A percentile compares a stretch with the other conserved stretches of the same genome.
Conservation (phyloP, 2,113 vertebrate genomes). For the Leucosticte australis region DNA sequence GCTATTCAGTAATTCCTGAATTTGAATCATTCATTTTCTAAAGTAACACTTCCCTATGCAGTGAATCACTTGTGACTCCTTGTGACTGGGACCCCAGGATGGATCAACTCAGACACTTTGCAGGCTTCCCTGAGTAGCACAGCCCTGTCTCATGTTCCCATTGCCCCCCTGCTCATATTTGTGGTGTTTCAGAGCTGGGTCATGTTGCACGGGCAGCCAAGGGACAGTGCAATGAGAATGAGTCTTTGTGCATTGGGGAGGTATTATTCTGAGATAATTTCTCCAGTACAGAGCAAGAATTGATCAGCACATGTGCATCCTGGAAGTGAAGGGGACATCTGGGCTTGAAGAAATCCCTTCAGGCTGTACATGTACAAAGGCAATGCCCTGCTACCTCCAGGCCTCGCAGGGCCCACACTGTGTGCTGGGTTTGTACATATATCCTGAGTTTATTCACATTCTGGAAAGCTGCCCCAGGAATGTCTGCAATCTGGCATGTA, state of each 20-base stretch:
- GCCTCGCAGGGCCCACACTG: background rate
- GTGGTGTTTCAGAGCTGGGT: background rate
- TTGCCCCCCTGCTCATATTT: background rate
- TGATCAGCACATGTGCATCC: background rate
- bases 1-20: background rate
- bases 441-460: background rate
- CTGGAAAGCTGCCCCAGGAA: slow-evolving; percentile 45
- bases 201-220: background rate
- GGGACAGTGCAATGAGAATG: background rate
- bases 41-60: background rate
- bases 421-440: background rate
- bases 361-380: background rate
- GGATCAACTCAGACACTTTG: background rate
- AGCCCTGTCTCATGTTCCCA: background rate
- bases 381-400: background rate
- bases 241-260: background rate
- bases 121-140: background rate
- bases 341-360: background rate
- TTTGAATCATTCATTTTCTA: background rate
- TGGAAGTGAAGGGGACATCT: background rate
- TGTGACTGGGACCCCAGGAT: background rate
- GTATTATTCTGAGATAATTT: background rate
- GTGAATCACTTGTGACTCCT: background rate
- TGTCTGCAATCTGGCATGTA: background rate
- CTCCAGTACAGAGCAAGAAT: background rate